Evolutionary conservation across 2,888 invertebrate genomes (phyloP).

Genomic region (Brachycybe producta): DNA sequence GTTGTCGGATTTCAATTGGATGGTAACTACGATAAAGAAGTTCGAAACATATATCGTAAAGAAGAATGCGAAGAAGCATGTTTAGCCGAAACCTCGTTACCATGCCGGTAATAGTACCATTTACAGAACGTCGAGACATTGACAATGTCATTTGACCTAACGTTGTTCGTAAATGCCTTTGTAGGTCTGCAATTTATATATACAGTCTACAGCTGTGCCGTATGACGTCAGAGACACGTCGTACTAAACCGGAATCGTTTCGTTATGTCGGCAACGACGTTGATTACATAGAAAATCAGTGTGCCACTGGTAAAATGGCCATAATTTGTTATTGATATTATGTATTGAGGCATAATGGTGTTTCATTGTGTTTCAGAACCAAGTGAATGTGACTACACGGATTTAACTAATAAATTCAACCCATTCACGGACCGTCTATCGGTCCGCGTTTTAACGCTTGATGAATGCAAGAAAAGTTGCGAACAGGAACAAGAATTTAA

Average conservation of each 20-base stretch:
- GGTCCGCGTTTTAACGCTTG: conserved; percentile 43
- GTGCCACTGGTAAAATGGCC: conserved; percentile 35
- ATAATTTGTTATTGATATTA: conserved; percentile 1
- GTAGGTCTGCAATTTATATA: conserved; percentile 39
- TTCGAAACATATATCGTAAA: conserved; percentile 34
- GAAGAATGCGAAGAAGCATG: conserved; percentile 40
- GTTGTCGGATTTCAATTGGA: conserved; percentile 60
- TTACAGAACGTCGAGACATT: neutral
- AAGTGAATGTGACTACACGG: conserved; percentile 36
- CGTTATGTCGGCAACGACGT: conserved; percentile 32
- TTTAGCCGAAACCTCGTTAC: conserved; percentile 36
- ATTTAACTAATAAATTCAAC: conserved; percentile 45
- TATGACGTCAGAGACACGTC: conserved; percentile 38
- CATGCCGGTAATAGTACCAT: conserved; percentile 32
- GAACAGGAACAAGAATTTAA: conserved; percentile 40
- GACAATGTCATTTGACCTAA: conserved; percentile 7
- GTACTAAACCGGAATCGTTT: conserved; percentile 39
- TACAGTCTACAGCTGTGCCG: conserved; percentile 36
- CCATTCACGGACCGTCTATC: conserved; percentile 27
- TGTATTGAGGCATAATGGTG: conserved; percentile 2
- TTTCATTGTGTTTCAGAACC: conserved; percentile 29
- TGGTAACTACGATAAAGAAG: conserved; percentile 37
- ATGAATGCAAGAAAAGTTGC: conserved; percentile 54
- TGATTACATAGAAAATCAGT: conserved; percentile 44
- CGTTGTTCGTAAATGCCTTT: conserved; percentile 8